Evolutionary conservation across 2,797 vertebrate genomes (phyloP).

Genomic region (Distichodus sexfasciatus): DNA sequence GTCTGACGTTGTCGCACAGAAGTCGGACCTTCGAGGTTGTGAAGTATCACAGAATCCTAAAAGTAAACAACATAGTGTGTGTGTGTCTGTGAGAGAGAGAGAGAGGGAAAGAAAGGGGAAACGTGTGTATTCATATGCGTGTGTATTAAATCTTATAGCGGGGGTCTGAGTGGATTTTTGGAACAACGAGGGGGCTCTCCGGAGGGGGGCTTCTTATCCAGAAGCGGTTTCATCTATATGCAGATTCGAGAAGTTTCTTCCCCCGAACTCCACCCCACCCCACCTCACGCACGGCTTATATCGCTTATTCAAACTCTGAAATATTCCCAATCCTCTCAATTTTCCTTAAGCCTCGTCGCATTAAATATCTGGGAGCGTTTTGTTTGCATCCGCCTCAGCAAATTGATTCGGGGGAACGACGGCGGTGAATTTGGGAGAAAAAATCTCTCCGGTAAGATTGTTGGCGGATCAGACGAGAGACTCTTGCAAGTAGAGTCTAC

Average conservation of each 20-base stretch:
- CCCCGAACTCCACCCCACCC: neutral
- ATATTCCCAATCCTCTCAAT: conserved; percentile 1
- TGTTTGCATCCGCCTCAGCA: neutral
- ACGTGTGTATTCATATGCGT: neutral
- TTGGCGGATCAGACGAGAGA: neutral
- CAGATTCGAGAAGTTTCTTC: conserved; percentile 34
- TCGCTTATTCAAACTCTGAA: conserved; percentile 33
- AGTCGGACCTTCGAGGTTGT: too few species aligned
- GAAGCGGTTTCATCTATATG: conserved; percentile 50
- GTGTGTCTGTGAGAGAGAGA: neutral
- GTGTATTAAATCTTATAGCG: conserved; percentile 5
- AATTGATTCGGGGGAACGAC: neutral
- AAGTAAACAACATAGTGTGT: conserved; percentile 11
- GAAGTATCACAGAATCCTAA: too few species aligned
- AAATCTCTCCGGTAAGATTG: conserved; percentile 7
- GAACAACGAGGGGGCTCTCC: conserved; percentile 17
- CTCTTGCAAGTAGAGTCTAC: too few species aligned
- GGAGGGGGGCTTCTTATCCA: conserved; percentile 6
- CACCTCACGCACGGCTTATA: neutral
- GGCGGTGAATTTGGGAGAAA: neutral
- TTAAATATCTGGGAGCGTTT: conserved; percentile 27
- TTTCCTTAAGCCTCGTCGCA: conserved; percentile 14
- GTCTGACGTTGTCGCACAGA: neutral
- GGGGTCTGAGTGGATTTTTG: conserved; percentile 20
- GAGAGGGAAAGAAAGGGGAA: neutral